phyloP scores from a whole-genome alignment of 2,113 vertebrate genomes.

The Peromyscus leucopus region DNA sequence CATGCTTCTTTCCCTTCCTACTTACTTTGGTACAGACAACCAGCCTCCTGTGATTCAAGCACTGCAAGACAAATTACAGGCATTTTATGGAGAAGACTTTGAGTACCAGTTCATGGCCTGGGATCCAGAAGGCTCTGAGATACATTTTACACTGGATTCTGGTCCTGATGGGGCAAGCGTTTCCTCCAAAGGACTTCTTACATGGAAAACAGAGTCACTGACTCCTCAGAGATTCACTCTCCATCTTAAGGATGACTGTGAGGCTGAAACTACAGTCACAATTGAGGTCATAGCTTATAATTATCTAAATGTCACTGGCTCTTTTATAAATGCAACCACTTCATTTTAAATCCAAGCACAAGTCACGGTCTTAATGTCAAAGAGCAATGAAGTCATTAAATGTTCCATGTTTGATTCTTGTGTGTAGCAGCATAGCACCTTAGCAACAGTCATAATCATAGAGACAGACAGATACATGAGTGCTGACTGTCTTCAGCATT shows the following conservation, averaged over 20 bases:
- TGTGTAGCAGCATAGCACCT: neutral
- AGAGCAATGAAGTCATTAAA: neutral
- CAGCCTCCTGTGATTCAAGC: slow-evolving; percentile 89
- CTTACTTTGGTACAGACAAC: slow-evolving; percentile 89
- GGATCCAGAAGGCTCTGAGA: slow-evolving; percentile 92
- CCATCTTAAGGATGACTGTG: slow-evolving; percentile 90
- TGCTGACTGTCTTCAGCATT: neutral
- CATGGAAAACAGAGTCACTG: slow-evolving; percentile 88
- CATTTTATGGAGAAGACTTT: slow-evolving; percentile 92
- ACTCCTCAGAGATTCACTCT: slow-evolving; percentile 87
- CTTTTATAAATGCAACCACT: neutral
- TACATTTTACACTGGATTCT: slow-evolving; percentile 90
- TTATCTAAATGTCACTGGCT: neutral
- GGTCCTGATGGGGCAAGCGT: slow-evolving; percentile 89
- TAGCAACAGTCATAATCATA: neutral
- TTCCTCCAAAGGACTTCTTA: slow-evolving; percentile 91
- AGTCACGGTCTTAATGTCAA: neutral
- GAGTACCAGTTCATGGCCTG: slow-evolving; percentile 91
- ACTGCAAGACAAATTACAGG: slow-evolving; percentile 83
- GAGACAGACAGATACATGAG: neutral
- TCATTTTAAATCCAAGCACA: neutral
- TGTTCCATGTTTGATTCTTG: neutral
- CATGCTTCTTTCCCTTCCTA: neutral
- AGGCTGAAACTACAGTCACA: slow-evolving; percentile 85
- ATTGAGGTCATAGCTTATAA: slow-evolving; percentile 87